Percentiles rank a stretch among this genome's conserved stretches.
These are phyloP conservation scores for Limenitis camilla DNA, from an alignment of 2,888 invertebrate genomes.

Conservation along the genomic window DNA sequence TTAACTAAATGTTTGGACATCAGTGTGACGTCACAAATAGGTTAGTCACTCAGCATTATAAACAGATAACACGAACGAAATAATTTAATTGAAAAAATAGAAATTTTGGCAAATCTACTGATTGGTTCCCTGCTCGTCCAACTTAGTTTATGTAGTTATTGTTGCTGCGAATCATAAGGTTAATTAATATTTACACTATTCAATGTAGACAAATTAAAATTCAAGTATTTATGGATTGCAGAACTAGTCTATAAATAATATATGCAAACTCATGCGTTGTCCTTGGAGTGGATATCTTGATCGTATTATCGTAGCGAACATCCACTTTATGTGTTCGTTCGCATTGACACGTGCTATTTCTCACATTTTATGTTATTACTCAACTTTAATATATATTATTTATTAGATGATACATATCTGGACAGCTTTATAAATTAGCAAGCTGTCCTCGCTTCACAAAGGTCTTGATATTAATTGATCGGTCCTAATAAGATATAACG, in stretches of 20 bases:
- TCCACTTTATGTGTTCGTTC: neutral
- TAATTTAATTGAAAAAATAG: no score
- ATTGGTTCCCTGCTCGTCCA: no score
- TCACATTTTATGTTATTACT: neutral
- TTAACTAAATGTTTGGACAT: no score
- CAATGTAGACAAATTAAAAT: slow-evolving; percentile 1
- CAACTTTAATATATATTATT: neutral
- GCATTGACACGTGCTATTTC: slow-evolving; percentile 1
- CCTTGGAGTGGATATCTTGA: slow-evolving; percentile 19
- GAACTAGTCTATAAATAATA: slow-evolving; percentile 11
- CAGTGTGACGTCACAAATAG: no score
- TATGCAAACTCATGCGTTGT: slow-evolving; percentile 19
- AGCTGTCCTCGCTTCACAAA: no score
- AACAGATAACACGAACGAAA: no score
- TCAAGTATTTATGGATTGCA: slow-evolving; percentile 9
- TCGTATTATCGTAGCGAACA: slow-evolving; percentile 18
- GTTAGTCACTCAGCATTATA: no score
- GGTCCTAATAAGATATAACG: no score
- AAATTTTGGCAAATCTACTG: no score
- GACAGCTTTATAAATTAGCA: neutral
- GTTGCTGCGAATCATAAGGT: no score
- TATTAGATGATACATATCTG: neutral
- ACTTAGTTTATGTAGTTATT: no score
- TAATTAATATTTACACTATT: neutral
- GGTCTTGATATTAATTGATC: no score